A percentile compares a stretch with the other conserved stretches of the same genome.
These are phyloP conservation scores for Setipinna tenuifilis DNA, from an alignment of 2,797 vertebrate species.

Conservation along the genomic window DNA sequence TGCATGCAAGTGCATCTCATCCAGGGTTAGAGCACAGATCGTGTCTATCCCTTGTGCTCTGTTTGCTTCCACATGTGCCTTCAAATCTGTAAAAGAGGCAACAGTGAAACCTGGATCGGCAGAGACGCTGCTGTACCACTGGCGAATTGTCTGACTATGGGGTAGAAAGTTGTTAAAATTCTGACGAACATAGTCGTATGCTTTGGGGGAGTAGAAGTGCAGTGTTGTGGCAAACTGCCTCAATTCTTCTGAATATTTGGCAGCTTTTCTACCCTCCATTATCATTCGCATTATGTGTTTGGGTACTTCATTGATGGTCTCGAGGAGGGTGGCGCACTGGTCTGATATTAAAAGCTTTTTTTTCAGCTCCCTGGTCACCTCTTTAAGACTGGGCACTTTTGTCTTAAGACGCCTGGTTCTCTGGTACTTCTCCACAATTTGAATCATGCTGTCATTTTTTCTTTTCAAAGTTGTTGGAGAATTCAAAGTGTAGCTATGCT, in stretches of 20 bases:
- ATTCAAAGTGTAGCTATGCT: not conserved
- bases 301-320: not conserved
- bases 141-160: conserved; percentile 22
- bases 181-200: not conserved
- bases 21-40: conserved; percentile 28
- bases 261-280: not conserved
- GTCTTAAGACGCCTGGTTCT: not conserved
- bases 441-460: not conserved
- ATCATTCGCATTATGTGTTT: not conserved
- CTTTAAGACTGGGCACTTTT: not conserved
- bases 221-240: conserved; percentile 24
- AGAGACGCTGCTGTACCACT: conserved; percentile 26
- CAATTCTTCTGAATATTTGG: not conserved
- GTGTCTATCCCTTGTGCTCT: conserved; percentile 11
- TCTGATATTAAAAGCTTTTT: not conserved
- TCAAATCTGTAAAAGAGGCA: not conserved
- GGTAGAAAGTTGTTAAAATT: not conserved
- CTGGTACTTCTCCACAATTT: not conserved
- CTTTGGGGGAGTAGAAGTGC: conserved; percentile 27
- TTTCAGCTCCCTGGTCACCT: not conserved
- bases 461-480: not conserved
- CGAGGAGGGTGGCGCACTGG: not conserved
- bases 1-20: conserved; percentile 26
- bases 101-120: conserved; percentile 30
- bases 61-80: not conserved